Evolutionary conservation across 2,888 invertebrate species (phyloP).

Genomic region (Zhuqinia jingwanae): DNA sequence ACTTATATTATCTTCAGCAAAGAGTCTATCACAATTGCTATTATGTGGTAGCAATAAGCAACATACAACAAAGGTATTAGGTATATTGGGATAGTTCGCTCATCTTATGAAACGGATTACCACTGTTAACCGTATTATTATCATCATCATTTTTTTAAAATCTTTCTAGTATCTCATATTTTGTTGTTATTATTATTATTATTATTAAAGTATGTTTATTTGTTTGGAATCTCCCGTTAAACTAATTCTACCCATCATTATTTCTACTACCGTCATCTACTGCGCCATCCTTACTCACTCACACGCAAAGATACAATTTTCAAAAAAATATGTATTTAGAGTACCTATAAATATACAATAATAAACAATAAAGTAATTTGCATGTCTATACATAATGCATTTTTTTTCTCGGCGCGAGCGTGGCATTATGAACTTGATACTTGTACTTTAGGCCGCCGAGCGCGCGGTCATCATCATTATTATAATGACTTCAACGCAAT

Average conservation of each 20-base stretch:
- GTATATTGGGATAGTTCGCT: too few relatives aligned
- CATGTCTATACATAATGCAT: not conserved
- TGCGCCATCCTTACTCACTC: slow-evolving; percentile 18
- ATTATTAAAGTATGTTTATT: too few relatives aligned
- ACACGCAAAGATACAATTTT: slow-evolving; percentile 52
- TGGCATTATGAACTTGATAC: not conserved
- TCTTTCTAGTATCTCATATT: too few relatives aligned
- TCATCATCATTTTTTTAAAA: too few relatives aligned
- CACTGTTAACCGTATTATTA: not conserved
- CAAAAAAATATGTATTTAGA: not conserved
- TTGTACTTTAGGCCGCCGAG: too few relatives aligned
- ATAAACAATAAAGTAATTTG: slow-evolving; percentile 13
- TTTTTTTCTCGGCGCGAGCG: not conserved
- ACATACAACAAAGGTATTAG: too few relatives aligned
- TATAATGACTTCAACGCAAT: slow-evolving; percentile 12
- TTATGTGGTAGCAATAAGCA: too few relatives aligned
- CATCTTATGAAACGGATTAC: not conserved
- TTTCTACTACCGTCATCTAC: not conserved
- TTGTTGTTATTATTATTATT: too few relatives aligned
- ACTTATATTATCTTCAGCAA: not conserved
- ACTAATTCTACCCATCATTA: not conserved
- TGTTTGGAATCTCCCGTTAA: not conserved
- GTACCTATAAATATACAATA: not conserved
- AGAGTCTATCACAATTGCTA: not conserved
- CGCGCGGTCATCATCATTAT: slow-evolving; percentile 6